Base-by-base conservation (phyloP, 2,113 vertebrate species). In the Seriola dumerili region DNA sequence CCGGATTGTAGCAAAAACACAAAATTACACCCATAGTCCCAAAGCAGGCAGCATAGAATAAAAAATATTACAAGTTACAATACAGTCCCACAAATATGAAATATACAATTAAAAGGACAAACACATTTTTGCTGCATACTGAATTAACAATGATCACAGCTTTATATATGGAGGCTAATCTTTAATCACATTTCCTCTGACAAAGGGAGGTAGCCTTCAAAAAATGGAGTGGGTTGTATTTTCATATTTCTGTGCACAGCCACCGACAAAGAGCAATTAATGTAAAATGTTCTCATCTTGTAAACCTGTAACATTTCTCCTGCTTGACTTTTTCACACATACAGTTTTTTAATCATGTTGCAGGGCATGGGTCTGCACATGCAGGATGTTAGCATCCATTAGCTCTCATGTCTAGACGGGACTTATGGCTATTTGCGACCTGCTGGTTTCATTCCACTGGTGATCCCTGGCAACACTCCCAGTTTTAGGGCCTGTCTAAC, bases 351-450 rank as follows among this genome's bases (percentile, higher is more conserved):
- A 48, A 78, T 72, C 29, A 32, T 70, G 32, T 62, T 14, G 59
- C 58, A 46, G 63, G n/a, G 10, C 66, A 70, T 59, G 59, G 62
- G 58, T 81, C 69, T 79, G 38, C 68, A 72, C 25, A 67, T 66
- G 84, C 50, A 58, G 68, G 62, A 72, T 67, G 73, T 76, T 81
- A 58, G 4, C 58, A 76, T 85, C 80, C 76, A 78, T 74, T 80
- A 79, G 77, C 76, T 74, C 71, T 71, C 73, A 69, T 66, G 93
- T 92, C 92, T 93, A 92, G 88, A 90, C 88, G 3, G 76, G 77
- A 91, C 77, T 90, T 88, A 90, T 86, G 70, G 59, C 76, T 72
- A 57, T 88, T 74, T 84, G 77, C 81, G 88, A 89, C 84, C 90
- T 17, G 67, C 85, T 80, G 76, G 74, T 78, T 73, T 81, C 71